phyloP scores from a whole-genome alignment of 1,140 invertebrate genomes.

The Drusus annulatus region DNA sequence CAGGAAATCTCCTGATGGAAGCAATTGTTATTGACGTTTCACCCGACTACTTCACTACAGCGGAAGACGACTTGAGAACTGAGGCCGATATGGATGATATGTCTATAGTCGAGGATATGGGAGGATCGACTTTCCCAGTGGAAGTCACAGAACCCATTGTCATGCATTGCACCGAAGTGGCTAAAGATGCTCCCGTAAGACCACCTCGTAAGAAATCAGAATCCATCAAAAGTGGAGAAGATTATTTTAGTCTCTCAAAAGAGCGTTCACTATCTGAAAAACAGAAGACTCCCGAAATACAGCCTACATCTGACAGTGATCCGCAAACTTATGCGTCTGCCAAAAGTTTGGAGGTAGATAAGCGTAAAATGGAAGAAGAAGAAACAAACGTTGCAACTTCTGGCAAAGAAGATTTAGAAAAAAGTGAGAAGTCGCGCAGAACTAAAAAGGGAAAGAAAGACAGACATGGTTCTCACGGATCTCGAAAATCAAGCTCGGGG shows the following conservation, averaged over 20 bases:
- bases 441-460: constrained; percentile 64
- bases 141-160: constrained; percentile 49
- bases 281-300: constrained; percentile 68
- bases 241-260: constrained; percentile 73
- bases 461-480: constrained; percentile 63
- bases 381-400: neutral
- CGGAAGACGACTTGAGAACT: constrained; percentile 85
- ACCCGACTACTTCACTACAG: constrained; percentile 83
- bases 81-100: constrained; percentile 90
- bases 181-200: constrained; percentile 65
- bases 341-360: constrained; percentile 70
- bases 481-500: constrained; percentile 68
- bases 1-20: constrained; percentile 90
- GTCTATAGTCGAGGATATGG: constrained; percentile 78
- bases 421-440: constrained; percentile 62
- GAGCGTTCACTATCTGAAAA: constrained; percentile 67
- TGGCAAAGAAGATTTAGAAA: constrained; percentile 64
- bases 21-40: constrained; percentile 93
- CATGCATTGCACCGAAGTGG: constrained; percentile 60
- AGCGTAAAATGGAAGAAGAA: constrained; percentile 57
- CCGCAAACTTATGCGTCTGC: constrained; percentile 76
- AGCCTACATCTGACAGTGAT: constrained; percentile 70
- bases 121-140: constrained; percentile 47
- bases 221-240: constrained; percentile 72
- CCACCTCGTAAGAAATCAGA: constrained; percentile 71